Percentiles rank a stretch among this genome's conserved stretches.
phyloP scores from a whole-genome alignment of 2,888 invertebrate genomes.

The Sphaerophoria taeniata region DNA sequence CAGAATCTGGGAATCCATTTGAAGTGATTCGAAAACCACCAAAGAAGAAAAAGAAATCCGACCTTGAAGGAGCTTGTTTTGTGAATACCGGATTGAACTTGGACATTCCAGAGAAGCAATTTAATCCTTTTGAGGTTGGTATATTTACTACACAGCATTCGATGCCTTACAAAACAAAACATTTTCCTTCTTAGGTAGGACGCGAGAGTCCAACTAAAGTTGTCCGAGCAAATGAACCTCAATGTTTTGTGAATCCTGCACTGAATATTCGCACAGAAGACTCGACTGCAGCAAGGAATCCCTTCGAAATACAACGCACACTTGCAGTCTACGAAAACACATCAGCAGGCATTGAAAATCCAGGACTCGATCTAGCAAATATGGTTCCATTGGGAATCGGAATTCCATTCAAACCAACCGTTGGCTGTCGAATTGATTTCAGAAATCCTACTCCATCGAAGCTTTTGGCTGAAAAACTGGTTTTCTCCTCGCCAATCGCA shows the following conservation, averaged over 20 bases:
- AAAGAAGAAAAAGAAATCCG: slow-evolving; percentile 80
- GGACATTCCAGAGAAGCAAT: slow-evolving; percentile 80
- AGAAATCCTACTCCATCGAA: slow-evolving; percentile 80
- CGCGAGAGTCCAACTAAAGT: slow-evolving; percentile 63
- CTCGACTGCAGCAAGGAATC: slow-evolving; percentile 79
- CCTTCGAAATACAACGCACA: slow-evolving; percentile 81
- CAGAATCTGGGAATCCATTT: slow-evolving; percentile 78
- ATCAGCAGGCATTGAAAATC: slow-evolving; percentile 76
- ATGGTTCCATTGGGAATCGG: slow-evolving; percentile 78
- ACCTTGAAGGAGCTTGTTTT: slow-evolving; percentile 79
- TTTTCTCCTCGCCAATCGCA: slow-evolving; percentile 78
- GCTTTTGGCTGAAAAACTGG: slow-evolving; percentile 80
- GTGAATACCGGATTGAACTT: slow-evolving; percentile 82
- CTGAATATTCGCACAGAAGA: slow-evolving; percentile 80
- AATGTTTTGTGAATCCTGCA: slow-evolving; percentile 81
- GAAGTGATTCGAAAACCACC: slow-evolving; percentile 82
- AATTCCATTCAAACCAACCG: slow-evolving; percentile 81
- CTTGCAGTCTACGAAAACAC: slow-evolving; percentile 55
- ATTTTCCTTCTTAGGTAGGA: slow-evolving; percentile 76
- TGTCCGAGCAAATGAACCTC: slow-evolving; percentile 52
- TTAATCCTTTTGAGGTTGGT: slow-evolving; percentile 82
- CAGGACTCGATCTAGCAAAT: slow-evolving; percentile 75
- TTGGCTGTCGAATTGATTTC: slow-evolving; percentile 82
- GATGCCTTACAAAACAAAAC: too few species aligned
- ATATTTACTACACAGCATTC: background rate